Base-by-base conservation (phyloP, 2,888 invertebrate species). In the Cerceris rybyensis region DNA sequence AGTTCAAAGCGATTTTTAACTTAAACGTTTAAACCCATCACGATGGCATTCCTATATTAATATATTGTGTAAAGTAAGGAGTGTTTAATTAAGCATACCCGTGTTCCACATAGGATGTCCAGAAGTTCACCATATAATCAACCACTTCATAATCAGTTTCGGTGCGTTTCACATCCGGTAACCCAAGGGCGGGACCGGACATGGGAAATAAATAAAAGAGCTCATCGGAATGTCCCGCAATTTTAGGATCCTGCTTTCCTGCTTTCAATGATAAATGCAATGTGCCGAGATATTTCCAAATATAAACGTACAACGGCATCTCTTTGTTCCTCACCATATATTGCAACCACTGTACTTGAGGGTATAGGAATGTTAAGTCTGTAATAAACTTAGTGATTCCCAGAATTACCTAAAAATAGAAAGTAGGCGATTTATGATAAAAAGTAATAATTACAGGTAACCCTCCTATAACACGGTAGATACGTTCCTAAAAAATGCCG, bases 141-240 rank as follows among this genome's bases (percentile, higher is more conserved):
- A 91, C 88, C 11, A 93, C 88, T 46, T 70, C 50, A 42, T 81
- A 70, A 73, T 92, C 92, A 0, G 75, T 55, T 17, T 76, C 64
- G 61, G 78, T 86, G 28, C 88, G 60, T 13, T 72, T 75, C 13
- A 75, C 68, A 17, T 76, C 49, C 7, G 70, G 39, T 65, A 79
- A 14, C 0, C 43, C 64, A 17, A 66, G 60, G 6, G 13, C 0
- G 2, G 39, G 57, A 1, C 49, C 46, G n/a, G 75, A 52, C 6
- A 71, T 49, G 8, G 88, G 87, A 83, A 94, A 94, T 42, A 93
- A 76, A 78, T 94, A 93, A 50, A 93, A 89, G 2, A 94, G 84
- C 61, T 94, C 94, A 77, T 94, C 93, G 0, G 93, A 93, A 80
- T 94, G 94, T 59, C 93, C 91, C 2, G 93, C 92, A 41, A 81